Evolutionary conservation across 1,140 invertebrate species (phyloP), one percentile per base, ranked within the genome.

Genomic region (Formica exsecta): DNA sequence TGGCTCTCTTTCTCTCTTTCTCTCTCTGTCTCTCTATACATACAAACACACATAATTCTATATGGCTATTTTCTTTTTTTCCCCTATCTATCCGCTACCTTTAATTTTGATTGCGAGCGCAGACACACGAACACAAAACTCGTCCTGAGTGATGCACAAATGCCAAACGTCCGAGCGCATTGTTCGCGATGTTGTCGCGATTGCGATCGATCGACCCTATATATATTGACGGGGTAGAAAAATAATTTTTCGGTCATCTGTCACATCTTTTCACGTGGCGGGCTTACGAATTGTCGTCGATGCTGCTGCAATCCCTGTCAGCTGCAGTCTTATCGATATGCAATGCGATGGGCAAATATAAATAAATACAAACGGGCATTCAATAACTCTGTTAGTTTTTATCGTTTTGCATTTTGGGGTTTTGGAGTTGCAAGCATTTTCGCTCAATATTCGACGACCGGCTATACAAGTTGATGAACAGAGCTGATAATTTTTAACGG

Each of bases 91-190:
- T 64, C 79, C 64, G 48, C 54, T 65, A 9, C 64, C 38, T 25
- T 85, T 85, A 48, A 62, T 74, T 83, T 75, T 51, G 16, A 71
- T 51, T 83, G 38, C 61, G 86, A 85, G 61, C 73, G 86, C 79
- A 80, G 62, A 87, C 51, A 87, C 86, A 90, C 88, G 70, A 85
- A 80, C 88, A 90, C 38, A 48, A 90, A 85, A 90, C 86, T 77
- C 64, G 73, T 79, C 41, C 59, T 54, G 38, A 85, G 75, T 51
- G 57, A 77, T 85, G 59, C 73, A 86, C 68, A 79, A 85, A 85
- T 65, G 81, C 74, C 68, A 80, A 90, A 89, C 85, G 85, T 89
- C 85, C 77, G 85, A 64, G 29, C 54, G 62, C 48, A 80, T 79
- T 68, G 25, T 85, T 59, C 9, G 29, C n/a, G 11, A 73, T 38